Conservation (phyloP, 2,888 invertebrate species). For the Sepiola atlantica region DNA sequence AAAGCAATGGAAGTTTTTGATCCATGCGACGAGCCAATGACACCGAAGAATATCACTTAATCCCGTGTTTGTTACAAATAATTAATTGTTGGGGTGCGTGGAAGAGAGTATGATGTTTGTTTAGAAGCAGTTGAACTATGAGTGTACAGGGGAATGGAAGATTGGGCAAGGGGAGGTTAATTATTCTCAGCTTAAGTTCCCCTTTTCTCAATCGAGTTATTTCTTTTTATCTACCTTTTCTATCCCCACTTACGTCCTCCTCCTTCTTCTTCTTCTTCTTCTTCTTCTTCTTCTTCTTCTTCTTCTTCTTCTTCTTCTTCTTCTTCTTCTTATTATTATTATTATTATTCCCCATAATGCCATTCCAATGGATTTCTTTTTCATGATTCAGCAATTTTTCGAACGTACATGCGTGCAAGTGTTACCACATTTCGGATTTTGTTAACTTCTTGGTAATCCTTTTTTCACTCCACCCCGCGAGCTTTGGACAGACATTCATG, state of each 20-base stretch:
- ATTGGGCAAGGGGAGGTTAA: not conserved
- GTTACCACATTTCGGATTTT: not conserved
- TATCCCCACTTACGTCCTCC: too few relatives aligned
- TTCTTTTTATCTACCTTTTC: too few relatives aligned
- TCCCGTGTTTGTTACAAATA: conserved; percentile 8
- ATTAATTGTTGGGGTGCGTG: not conserved
- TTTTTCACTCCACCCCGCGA: not conserved
- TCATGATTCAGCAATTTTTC: not conserved
- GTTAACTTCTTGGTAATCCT: not conserved
- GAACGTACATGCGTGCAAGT: not conserved
- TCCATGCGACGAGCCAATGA: not conserved
- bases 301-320: not conserved
- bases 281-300: not conserved
- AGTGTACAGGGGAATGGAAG: not conserved
- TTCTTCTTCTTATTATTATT: not conserved
- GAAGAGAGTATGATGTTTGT: not conserved
- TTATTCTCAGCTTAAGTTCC: not conserved
- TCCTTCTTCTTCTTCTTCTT: not conserved
- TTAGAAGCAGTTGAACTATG: not conserved
- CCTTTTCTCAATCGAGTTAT: not conserved
- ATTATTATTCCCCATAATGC: not conserved
- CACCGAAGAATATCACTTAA: not conserved
- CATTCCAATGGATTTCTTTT: not conserved
- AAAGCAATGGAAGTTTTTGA: not conserved
- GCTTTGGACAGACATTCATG: not conserved